These are phyloP conservation scores for Channa maculata DNA, from an alignment of 2,113 vertebrate genomes.

Conservation along the genomic window DNA sequence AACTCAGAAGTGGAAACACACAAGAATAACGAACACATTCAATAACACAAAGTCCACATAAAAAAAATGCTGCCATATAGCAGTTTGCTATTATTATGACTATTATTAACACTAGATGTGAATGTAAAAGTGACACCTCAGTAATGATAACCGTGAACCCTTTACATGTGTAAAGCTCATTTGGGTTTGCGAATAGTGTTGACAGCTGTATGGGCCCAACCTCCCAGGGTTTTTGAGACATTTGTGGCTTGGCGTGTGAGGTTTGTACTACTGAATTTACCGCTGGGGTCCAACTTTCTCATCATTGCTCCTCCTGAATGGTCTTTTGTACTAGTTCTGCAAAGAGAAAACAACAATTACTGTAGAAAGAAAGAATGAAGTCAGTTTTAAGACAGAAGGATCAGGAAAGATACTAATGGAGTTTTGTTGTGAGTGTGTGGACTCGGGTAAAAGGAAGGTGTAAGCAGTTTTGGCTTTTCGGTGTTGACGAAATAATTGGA, in stretches of 20 bases:
- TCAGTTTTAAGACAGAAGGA: not conserved
- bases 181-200: constrained; percentile 68
- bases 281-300: constrained; percentile 75
- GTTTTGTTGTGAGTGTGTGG: no score
- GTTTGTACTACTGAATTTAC: constrained; percentile 77
- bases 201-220: constrained; percentile 69
- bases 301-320: constrained; percentile 51
- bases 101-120: constrained; percentile 28
- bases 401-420: no score
- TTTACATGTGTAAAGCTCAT: constrained; percentile 38
- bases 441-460: no score
- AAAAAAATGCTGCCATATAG: constrained; percentile 35
- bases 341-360: constrained; percentile 3
- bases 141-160: constrained; percentile 24
- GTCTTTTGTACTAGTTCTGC: constrained; percentile 37
- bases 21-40: constrained; percentile 24
- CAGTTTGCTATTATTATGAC: constrained; percentile 23
- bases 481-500: no score
- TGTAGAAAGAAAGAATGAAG: not conserved
- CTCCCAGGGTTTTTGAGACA: constrained; percentile 64
- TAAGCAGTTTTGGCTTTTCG: no score
- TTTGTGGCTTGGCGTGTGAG: constrained; percentile 61
- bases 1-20: constrained; percentile 62
- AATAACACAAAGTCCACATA: constrained; percentile 22
- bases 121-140: constrained; percentile 48